Base-by-base conservation (phyloP, 1,140 invertebrate genomes). In the Magallana gigas region DNA sequence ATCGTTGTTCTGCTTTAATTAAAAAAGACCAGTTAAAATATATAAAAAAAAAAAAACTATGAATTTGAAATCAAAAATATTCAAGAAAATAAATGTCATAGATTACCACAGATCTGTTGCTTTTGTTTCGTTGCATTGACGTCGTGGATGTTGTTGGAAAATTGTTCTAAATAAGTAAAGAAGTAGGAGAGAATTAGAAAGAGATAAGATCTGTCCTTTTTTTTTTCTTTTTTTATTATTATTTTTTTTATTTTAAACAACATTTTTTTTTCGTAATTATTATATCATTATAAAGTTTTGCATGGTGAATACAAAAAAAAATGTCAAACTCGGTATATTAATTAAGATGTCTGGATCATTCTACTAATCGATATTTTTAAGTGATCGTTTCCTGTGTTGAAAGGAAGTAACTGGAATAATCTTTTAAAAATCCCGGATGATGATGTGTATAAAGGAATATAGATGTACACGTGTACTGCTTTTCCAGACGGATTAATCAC, bases 401-500 rank as follows among this genome's bases (percentile, higher is more conserved):
- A 64, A 14, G 60, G 60, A 64, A 64, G 60, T 64, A 64, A 64
- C 60, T 64, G 16, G 60, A 16, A 64, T 64, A 64, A 64, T 64
- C 60, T 64, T 64, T 64, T 16, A 64, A 64, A 64, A 64, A 64
- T 64, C 60, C 14, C n/a, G 60, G 60, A 64, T 64, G 60, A 64
- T 64, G 60, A 64, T 64, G 60, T 64, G 60, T 64, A 64, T n/a
- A 64, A 64, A 64, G 60, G 60, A 64, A 64, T 64, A 64, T 64
- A 64, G 60, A 64, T n/a, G 60, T 64, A 64, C 60, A 64, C 60
- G 60, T 64, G 60, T 64, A 64, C 60, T 64, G 60, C 60, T 64
- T 64, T 64, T 16, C 60, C 60, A 64, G 60, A 64, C 60, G 60
- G 60, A 64, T 64, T 64, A 64, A 64, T 64, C 18, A 64, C 60